Conservation (phyloP, 2,113 vertebrate genomes). For the Willisornis vidua region DNA sequence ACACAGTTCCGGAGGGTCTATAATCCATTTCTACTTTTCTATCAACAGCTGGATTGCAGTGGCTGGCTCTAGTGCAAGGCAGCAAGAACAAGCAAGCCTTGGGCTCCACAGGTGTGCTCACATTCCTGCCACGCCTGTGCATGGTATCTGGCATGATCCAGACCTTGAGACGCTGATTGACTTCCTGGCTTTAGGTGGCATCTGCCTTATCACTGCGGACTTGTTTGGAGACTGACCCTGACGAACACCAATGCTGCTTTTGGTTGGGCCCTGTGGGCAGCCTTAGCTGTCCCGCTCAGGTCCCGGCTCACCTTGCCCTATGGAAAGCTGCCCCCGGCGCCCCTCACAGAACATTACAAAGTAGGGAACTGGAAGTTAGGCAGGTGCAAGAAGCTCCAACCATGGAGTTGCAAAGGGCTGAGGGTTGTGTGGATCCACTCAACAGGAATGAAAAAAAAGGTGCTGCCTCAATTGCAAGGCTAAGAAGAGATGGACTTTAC, state of each 20-base stretch:
- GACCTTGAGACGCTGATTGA: neutral
- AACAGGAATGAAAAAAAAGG: neutral
- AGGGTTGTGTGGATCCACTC: neutral
- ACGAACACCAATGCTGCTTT: fast-evolving
- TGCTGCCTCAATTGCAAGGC: neutral
- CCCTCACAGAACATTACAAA: neutral
- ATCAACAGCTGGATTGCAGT: neutral
- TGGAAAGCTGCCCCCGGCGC: neutral
- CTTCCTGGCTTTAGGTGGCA: neutral
- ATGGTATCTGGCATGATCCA: neutral
- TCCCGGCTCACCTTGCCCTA: neutral
- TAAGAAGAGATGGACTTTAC: neutral
- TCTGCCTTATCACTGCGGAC: neutral
- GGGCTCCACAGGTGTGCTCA: neutral
- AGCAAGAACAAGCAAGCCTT: neutral
- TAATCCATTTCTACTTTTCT: neutral
- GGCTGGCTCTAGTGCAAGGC: neutral
- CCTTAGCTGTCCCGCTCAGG: neutral
- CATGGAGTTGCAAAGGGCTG: fast-evolving
- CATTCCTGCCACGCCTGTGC: neutral
- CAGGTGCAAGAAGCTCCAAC: fast-evolving
- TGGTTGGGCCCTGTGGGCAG: neutral
- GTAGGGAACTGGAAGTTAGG: neutral
- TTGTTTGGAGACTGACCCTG: neutral
- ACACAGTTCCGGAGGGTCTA: neutral